Evolutionary conservation across 2,113 vertebrate genomes (phyloP), one percentile per base, ranked within the genome.

Genomic region (Microtus oregoni): DNA sequence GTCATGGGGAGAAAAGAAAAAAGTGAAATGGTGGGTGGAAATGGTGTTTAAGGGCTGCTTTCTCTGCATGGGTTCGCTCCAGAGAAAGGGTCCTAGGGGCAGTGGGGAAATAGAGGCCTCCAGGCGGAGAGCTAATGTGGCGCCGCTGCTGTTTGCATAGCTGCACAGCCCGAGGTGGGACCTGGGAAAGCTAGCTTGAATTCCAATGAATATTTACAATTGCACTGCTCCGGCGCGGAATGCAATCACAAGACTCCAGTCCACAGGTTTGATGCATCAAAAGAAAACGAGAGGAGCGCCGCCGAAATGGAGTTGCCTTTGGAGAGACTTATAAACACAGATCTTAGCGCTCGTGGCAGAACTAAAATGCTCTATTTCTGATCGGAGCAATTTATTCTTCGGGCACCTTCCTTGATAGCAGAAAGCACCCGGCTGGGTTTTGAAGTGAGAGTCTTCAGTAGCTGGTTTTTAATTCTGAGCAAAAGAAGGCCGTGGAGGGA

Each of bases 181-280:
- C 97, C 97, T 92, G 96, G 97, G 98, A 98, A 97, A 98, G 97
- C 97, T 73, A 97, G 96, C 98, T 96, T 97, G 98, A 98, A 98
- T 98, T 98, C 98, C 98, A 98, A 98, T 98, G 98, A 98, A 98
- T 98, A 98, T 98, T 98, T 98, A 98, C 98, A 98, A 98, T 98
- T 97, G 96, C 96, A 76, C 94, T 96, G 98, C 97, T 98, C 98
- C 91, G 14, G 96, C 98, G 97, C 97, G 94, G 52, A 98, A 98
- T 97, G 98, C 98, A 98, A 97, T 98, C 98, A 98, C 94, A 95
- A 96, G 19, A 93, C 98, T 98, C 97, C 98, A 98, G 98, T 95
- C 90, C 97, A 93, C 97, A 96, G 98, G 97, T 98, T 98, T 98
- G 94, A 96, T 98, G 98, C 98, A 97, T 98, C 98, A 98, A 98